Evolutionary conservation across 2,888 invertebrate genomes (phyloP), one percentile per base, ranked within the genome.

Genomic region (Panzeria rudis): DNA sequence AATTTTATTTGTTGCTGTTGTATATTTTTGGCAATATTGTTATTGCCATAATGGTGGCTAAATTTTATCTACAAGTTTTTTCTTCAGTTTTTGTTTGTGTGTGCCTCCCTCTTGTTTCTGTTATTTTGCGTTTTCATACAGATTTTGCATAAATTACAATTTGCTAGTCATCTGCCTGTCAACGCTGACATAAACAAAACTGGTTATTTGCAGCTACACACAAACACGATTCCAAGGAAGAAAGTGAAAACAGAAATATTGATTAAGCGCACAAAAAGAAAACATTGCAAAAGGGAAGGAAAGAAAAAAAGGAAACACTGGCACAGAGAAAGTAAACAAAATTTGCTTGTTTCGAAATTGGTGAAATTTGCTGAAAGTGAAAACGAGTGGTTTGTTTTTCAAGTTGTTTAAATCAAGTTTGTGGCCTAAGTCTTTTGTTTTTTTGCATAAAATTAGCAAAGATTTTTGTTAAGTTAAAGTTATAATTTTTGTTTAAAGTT

Each of bases 91-190:
- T 38, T 20, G 23, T 72, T 72, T 72, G 59, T 41, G 35, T 73
- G 44, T 73, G 44, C 71, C 23, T 54, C 23, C 71, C 50, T 44
- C 11, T 62, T 62, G 15, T 32, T 61, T 59, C 25, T 47, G 44
- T 15, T 41, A 11, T 38, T 20, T 61, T 68, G 71, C 13, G n/a
- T 20, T 66, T 80, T 69, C 64, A 52, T 68, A 54, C 23, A 44
- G 38, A 69, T 77, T 80, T 81, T 85, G 84, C 81, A 85, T 85
- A 85, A 85, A 85, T 81, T 82, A 78, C 78, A 82, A 78, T 81
- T 62, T 85, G 59, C 81, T 32, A 84, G 81, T 78, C 77, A 84
- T 84, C 81, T 84, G 81, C 73, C 81, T 85, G 81, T 85, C 84
- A 85, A 73, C 84, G 25, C 73, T 81, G 80, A 81, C 73, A 85